Percentiles rank a stretch among this genome's conserved stretches.
phyloP scores from a whole-genome alignment of 2,797 vertebrate genomes.

The Xiphorhynchus erythropygius region DNA sequence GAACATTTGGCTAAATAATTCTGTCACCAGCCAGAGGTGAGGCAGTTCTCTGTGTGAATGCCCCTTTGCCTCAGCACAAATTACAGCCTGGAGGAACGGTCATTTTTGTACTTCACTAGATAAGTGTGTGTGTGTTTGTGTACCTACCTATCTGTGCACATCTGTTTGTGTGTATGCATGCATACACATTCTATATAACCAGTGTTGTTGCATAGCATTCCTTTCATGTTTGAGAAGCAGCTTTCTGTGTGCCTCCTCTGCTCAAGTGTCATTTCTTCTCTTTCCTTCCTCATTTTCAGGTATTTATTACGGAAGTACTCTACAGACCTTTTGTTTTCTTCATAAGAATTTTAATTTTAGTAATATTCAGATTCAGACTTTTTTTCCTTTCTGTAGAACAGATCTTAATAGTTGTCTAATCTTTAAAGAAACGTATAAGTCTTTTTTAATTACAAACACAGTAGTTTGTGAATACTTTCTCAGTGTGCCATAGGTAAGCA shows the following conservation, averaged over 20 bases:
- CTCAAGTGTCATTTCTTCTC: background rate
- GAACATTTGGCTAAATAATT: background rate
- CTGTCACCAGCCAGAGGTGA: background rate
- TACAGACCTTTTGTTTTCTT: background rate
- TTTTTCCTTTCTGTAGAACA: background rate
- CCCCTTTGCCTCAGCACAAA: background rate
- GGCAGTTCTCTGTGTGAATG: background rate
- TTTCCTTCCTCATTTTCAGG: background rate
- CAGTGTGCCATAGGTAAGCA: background rate
- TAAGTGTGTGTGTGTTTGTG: background rate
- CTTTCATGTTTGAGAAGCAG: background rate
- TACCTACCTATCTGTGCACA: fast-evolving
- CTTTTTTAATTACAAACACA: background rate
- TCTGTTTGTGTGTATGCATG: background rate
- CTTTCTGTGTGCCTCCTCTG: background rate
- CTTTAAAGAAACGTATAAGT: background rate
- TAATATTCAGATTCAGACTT: background rate
- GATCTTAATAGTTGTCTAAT: background rate
- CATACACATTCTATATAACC: fast-evolving
- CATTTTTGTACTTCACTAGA: background rate
- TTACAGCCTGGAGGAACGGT: background rate
- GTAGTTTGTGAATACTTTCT: background rate
- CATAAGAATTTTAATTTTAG: background rate
- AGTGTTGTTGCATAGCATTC: background rate
- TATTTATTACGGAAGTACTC: background rate